Base-by-base conservation (phyloP, 2,113 vertebrate species). In the Podarcis cretensis region DNA sequence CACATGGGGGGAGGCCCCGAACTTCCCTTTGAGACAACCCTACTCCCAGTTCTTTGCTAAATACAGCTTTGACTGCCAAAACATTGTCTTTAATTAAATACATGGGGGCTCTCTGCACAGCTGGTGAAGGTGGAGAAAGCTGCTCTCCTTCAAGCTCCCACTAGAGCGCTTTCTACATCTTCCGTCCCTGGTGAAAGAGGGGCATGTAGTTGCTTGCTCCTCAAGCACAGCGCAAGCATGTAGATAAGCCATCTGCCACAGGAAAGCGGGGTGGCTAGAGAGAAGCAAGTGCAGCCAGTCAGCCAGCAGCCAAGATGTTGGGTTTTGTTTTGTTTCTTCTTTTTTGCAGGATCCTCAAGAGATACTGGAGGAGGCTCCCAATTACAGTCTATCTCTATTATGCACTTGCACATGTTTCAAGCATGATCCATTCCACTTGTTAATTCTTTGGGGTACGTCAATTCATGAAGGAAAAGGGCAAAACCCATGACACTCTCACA, bases 21-120 rank as follows among this genome's bases (percentile, higher is more conserved):
- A 85, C 86, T 85, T 93, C 85, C 77, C 65, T 88, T 54, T 25
- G 8, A 88, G 76, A 86, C 80, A 86, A 81, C 77, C 43, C 6
- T 66, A 85, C 88, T 89, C 81, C 73, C 1, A 0, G 0, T 68
- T 90, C 81, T 73, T 84, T 71, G 30, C 57, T 21, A 87, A 85
- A 32, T 48, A 48, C 20, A 85, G 43, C 27, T 20, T 59, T 65
- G 35, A 43, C 40, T 75, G 84, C 82, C 73, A 89, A 89, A 86
- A 89, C 21, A 73, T 73, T 81, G 7, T n/a, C 2, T 35, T 43
- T 84, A 69, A 86, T 89, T 74, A 89, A 85, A 77, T 30, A 30
- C 75, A 82, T 20, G 57, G 23, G 48, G 48, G 78, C 81, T 13
- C 21, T 14, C 65, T 87, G 30, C 6, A 83, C 48, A 79, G 81